A percentile compares a stretch with the other conserved stretches of the same genome.
phyloP scores from a whole-genome alignment of 2,888 invertebrate genomes.

The Eutolmus rufibarbis region DNA sequence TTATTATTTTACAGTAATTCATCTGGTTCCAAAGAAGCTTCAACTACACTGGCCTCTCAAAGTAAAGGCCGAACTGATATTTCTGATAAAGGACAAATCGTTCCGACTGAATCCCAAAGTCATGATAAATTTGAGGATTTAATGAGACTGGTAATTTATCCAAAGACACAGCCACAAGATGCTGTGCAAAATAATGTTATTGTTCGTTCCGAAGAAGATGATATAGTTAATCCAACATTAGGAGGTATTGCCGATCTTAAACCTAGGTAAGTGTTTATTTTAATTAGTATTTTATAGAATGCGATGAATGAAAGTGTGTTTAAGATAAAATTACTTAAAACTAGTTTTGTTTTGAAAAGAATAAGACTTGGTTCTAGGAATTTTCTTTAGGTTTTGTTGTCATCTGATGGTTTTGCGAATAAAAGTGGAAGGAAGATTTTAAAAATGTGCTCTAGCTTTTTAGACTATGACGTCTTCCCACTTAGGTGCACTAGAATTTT shows the following conservation, averaged over 20 bases:
- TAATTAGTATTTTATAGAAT: neutral
- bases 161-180: slow-evolving; percentile 47
- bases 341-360: too few species aligned
- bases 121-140: slow-evolving; percentile 60
- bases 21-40: slow-evolving; percentile 62
- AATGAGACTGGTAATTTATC: slow-evolving; percentile 52
- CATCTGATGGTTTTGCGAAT: neutral
- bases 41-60: slow-evolving; percentile 56
- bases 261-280: slow-evolving; percentile 59
- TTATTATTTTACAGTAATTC: slow-evolving; percentile 55
- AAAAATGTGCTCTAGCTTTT: neutral
- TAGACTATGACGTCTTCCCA: neutral
- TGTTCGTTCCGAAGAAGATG: slow-evolving; percentile 65
- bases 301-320: neutral
- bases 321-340: neutral
- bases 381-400: too few species aligned
- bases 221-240: slow-evolving; percentile 72
- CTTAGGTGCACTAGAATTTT: neutral
- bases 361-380: too few species aligned
- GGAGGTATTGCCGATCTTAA: slow-evolving; percentile 70
- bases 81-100: slow-evolving; percentile 52
- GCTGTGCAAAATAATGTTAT: slow-evolving; percentile 59
- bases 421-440: neutral
- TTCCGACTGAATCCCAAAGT: slow-evolving; percentile 50
- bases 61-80: slow-evolving; percentile 52